Evolutionary conservation across 2,888 invertebrate species (phyloP).

Genomic region (Oasisia sp.): DNA sequence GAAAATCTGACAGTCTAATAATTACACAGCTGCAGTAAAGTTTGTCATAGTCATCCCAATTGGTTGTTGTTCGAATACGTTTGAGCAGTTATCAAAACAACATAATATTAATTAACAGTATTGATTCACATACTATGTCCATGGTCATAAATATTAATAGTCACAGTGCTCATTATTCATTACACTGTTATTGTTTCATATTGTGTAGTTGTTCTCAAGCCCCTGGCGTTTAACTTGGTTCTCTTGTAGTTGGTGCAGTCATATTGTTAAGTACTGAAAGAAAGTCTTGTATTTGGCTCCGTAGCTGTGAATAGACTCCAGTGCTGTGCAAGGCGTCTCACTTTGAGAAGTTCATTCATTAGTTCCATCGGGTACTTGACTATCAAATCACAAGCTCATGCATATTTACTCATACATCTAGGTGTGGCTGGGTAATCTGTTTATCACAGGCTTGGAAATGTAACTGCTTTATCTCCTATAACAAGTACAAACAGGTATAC

Average conservation of each 20-base stretch:
- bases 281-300: neutral
- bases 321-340: neutral
- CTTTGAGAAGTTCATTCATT: neutral
- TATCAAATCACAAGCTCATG: neutral
- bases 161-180: neutral
- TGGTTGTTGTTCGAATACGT: neutral
- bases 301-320: neutral
- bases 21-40: neutral
- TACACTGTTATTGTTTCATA: neutral
- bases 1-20: neutral
- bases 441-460: neutral
- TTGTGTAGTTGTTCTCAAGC: neutral
- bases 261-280: neutral
- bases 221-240: neutral
- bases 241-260: neutral
- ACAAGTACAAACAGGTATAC: neutral
- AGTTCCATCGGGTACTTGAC: neutral
- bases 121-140: neutral
- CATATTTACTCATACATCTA: neutral
- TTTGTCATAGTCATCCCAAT: neutral
- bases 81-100: neutral
- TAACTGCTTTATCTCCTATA: neutral
- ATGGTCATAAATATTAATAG: slow-evolving; percentile 4
- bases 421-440: neutral
- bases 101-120: neutral